Evolutionary conservation across 2,888 invertebrate genomes (phyloP), one percentile per base, ranked within the genome.

Genomic region (Trachelus iudaicus): DNA sequence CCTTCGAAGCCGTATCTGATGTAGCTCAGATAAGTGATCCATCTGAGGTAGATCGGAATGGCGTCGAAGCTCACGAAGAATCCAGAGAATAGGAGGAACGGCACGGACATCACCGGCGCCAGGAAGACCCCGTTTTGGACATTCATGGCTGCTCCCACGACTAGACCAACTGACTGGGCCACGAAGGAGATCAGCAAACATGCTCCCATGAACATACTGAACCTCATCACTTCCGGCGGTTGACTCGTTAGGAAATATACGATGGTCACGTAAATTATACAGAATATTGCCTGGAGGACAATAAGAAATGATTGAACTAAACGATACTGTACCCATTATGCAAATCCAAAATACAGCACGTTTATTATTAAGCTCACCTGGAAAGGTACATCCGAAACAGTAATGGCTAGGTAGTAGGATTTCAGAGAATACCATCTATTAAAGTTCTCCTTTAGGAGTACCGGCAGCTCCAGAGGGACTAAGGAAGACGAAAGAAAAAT

Each of bases 31-130:
- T 98, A 98, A 0, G 98, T 98, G 87, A 99, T 96, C 98, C 98
- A 98, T 83, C 98, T 94, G 77, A 99, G 93, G 92, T 98, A 99
- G 3, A 96, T 95, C 0, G 98, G 98, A 89, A 99, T 98, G 1
- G 98, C 98, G 91, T 98, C 97, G 92, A 98, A 98, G 81, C 97
- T 98, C 69, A 98, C 98, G 92, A 98, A 98, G 95, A 98, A 98
- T 11, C 98, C 98, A 85, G 98, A 98, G 94, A 98, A 98, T 79
- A 98, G 93, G 78, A 99, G 94, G 93, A 99, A 98, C 68, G 98
- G 98, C 73, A 98, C 98, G 1, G 97, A 97, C 97, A 98, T 98
- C 73, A 98, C 98, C 0, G 98, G 98, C 11, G 98, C 98, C 86
- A 99, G 93, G 93, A 98, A 99, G 76, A 98, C 98, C 37, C 98